Conservation (phyloP, 2,113 vertebrate species). For the Grammatotria lemairii region DNA sequence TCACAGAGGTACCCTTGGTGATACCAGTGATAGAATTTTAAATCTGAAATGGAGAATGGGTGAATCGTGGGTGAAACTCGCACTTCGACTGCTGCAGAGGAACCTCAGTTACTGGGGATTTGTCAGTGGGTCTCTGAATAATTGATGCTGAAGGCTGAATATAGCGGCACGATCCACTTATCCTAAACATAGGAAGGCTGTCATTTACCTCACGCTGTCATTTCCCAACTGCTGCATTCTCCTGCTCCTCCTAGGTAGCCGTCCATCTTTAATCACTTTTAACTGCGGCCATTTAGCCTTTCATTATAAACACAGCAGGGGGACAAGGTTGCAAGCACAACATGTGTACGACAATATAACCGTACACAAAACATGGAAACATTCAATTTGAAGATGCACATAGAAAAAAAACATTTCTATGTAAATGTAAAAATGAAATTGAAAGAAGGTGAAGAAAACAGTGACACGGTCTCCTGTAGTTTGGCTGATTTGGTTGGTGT, state of each 20-base stretch:
- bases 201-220: conserved; percentile 52
- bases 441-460: not conserved
- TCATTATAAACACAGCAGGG: conserved; percentile 48
- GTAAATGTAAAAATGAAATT: not conserved
- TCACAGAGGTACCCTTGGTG: not conserved
- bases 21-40: not conserved
- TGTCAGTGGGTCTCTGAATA: conserved; percentile 45
- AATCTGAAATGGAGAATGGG: not conserved
- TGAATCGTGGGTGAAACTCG: not conserved
- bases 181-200: conserved; percentile 52
- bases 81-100: not conserved
- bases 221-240: conserved; percentile 14
- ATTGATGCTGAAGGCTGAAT: conserved; percentile 50
- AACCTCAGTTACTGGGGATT: conserved; percentile 16
- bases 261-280: conserved; percentile 53
- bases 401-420: not conserved
- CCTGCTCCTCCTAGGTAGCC: conserved; percentile 18
- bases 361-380: not conserved
- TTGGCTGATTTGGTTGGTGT: not conserved
- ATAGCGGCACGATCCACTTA: conserved; percentile 51
- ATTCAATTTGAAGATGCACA: not conserved
- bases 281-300: conserved; percentile 39
- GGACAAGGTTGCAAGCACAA: not conserved
- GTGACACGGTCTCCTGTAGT: not conserved
- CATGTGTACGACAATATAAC: not conserved